Percentiles rank a stretch among this genome's conserved stretches.
These are phyloP conservation scores for Sisor rabdophorus DNA, from an alignment of 2,113 vertebrate genomes.

Conservation along the genomic window DNA sequence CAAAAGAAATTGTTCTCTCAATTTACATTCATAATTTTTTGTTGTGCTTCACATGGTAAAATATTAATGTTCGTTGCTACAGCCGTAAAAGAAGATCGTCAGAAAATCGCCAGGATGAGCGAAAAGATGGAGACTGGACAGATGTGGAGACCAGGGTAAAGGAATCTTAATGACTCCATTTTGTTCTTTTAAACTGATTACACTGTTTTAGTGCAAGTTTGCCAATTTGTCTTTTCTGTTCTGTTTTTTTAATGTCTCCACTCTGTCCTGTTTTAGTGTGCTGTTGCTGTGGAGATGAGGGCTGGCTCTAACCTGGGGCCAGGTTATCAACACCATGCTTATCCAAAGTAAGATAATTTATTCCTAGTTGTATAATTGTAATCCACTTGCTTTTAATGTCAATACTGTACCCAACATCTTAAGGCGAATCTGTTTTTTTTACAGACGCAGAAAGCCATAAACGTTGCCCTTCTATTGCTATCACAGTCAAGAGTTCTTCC, in stretches of 20 bases:
- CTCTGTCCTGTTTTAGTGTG: slow-evolving; percentile 72
- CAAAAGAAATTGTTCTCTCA: too few relatives aligned
- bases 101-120: slow-evolving; percentile 54
- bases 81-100: slow-evolving; percentile 86
- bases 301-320: slow-evolving; percentile 86
- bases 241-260: background rate
- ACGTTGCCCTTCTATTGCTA: slow-evolving; percentile 13
- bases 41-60: background rate
- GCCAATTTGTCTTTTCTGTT: background rate
- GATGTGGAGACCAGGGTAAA: slow-evolving; percentile 91
- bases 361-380: background rate
- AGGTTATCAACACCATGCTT: slow-evolving; percentile 81
- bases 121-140: slow-evolving; percentile 77
- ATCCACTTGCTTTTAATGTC: background rate
- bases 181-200: background rate
- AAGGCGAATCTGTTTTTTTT: slow-evolving; percentile 22
- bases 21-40: background rate
- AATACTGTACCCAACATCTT: background rate
- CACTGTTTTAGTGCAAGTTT: background rate
- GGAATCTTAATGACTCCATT: background rate
- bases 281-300: slow-evolving; percentile 87
- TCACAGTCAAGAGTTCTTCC: slow-evolving; percentile 41
- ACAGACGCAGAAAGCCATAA: slow-evolving; percentile 86
- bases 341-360: slow-evolving; percentile 79
- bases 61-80: slow-evolving; percentile 25